Percentiles rank a stretch among this genome's conserved stretches.
These are phyloP conservation scores for Geococcyx californianus DNA, from an alignment of 2,113 vertebrate species.

Conservation along the genomic window DNA sequence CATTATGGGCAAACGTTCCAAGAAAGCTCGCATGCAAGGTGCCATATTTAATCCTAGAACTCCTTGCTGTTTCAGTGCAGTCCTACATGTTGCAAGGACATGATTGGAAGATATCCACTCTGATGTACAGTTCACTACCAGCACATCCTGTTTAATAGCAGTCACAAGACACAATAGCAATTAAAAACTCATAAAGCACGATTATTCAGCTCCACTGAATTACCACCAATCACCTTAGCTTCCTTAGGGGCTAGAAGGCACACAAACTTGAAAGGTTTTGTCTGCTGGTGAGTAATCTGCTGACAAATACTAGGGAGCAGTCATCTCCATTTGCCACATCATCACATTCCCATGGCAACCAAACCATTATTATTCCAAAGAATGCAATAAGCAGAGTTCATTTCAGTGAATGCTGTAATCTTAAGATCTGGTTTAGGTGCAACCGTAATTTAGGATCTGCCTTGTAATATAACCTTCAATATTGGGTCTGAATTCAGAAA, in stretches of 20 bases:
- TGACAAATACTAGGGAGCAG: not conserved
- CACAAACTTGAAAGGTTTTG: not conserved
- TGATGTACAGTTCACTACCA: conserved; percentile 91
- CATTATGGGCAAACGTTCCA: conserved; percentile 94
- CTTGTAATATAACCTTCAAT: not conserved
- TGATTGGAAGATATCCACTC: conserved; percentile 92
- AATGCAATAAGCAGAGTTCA: not conserved
- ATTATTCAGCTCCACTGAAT: not conserved
- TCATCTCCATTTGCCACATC: not conserved
- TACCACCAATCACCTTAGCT: not conserved
- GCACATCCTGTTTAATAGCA: conserved; percentile 83
- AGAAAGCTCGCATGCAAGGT: conserved; percentile 95
- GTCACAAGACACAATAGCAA: not conserved
- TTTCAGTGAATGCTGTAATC: not conserved
- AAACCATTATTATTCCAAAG: not conserved
- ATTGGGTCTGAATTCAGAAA: not conserved
- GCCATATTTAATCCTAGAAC: conserved; percentile 92
- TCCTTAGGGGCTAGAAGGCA: not conserved
- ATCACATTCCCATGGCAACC: not conserved
- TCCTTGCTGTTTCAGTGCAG: conserved; percentile 92
- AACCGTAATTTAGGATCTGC: not conserved
- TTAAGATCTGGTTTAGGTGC: not conserved
- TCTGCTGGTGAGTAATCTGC: not conserved
- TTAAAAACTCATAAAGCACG: not conserved
- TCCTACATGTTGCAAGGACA: conserved; percentile 90